A percentile compares a stretch with the other conserved stretches of the same genome.
These are phyloP conservation scores for Pandemis corylana DNA, from an alignment of 2,888 invertebrate genomes.

Conservation along the genomic window DNA sequence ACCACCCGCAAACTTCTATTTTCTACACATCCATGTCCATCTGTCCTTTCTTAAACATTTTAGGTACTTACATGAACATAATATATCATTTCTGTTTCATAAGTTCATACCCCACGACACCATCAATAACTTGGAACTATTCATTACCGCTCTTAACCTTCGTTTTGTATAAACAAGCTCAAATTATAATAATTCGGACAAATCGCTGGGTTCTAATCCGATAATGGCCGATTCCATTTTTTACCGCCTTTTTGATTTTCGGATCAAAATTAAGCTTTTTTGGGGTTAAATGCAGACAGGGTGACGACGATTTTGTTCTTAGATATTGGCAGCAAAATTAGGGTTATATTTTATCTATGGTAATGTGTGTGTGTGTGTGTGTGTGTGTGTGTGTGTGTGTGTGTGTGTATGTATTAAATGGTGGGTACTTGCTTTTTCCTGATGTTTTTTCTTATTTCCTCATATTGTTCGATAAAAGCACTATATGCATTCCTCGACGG, in stretches of 20 bases:
- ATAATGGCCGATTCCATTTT: constrained; percentile 60
- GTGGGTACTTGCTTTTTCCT: too few relatives aligned
- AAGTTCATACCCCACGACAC: not conserved
- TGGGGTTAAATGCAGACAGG: constrained; percentile 35
- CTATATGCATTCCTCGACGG: too few relatives aligned
- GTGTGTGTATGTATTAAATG: too few relatives aligned
- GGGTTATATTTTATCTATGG: not conserved
- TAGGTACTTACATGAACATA: too few relatives aligned
- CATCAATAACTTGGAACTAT: constrained; percentile 11
- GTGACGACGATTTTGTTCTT: constrained; percentile 28
- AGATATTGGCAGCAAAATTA: not conserved
- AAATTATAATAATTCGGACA: constrained; percentile 69
- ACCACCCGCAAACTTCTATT: too few relatives aligned
- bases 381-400: too few relatives aligned
- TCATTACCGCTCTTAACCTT: not conserved
- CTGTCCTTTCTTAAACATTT: too few relatives aligned
- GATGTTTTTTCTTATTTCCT: too few relatives aligned
- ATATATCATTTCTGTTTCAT: not conserved
- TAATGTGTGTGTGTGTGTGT: too few relatives aligned
- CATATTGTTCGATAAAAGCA: too few relatives aligned
- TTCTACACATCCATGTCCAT: too few relatives aligned
- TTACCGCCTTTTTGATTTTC: constrained; percentile 54
- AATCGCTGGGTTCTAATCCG: constrained; percentile 63
- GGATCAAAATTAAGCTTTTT: constrained; percentile 45
- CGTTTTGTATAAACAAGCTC: constrained; percentile 42